phyloP scores from a whole-genome alignment of 2,888 invertebrate genomes.

The Agrotis segetum region DNA sequence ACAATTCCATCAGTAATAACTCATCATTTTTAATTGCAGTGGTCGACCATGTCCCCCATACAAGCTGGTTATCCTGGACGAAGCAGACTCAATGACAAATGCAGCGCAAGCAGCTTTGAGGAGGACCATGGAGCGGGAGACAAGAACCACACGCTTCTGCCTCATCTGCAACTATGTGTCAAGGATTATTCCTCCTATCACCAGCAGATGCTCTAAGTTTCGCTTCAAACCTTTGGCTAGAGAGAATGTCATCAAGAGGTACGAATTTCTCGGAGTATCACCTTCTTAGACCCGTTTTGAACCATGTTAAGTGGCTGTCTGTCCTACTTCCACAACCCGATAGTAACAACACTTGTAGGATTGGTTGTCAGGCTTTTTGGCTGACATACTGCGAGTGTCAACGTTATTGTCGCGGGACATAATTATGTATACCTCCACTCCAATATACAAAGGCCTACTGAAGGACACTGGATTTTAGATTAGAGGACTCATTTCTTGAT shows the following conservation, averaged over 20 bases:
- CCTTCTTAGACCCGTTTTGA: too few species aligned
- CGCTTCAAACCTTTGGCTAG: constrained; percentile 97
- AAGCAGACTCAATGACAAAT: constrained; percentile 99
- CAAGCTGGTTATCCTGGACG: constrained; percentile 99
- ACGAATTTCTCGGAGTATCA: background rate
- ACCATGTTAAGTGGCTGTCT: too few species aligned
- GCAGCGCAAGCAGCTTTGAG: constrained; percentile 99
- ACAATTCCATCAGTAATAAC: background rate
- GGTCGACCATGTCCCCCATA: constrained; percentile 98
- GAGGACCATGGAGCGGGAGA: constrained; percentile 99
- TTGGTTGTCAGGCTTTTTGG: too few species aligned
- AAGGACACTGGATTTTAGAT: too few species aligned
- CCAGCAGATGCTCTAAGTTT: constrained; percentile 99
- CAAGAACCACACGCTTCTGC: constrained; percentile 98
- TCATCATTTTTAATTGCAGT: constrained; percentile 79
- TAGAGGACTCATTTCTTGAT: too few species aligned
- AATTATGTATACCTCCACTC: too few species aligned
- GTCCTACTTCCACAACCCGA: too few species aligned
- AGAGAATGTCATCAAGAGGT: constrained; percentile 92
- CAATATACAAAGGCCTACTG: too few species aligned
- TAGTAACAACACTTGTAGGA: too few species aligned
- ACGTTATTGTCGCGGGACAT: too few species aligned
- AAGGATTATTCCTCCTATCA: constrained; percentile 99
- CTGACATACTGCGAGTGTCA: too few species aligned
- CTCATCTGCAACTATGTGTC: constrained; percentile 99